Evolutionary conservation across 2,113 vertebrate species (phyloP).

Genomic region (Charadrius vociferus): DNA sequence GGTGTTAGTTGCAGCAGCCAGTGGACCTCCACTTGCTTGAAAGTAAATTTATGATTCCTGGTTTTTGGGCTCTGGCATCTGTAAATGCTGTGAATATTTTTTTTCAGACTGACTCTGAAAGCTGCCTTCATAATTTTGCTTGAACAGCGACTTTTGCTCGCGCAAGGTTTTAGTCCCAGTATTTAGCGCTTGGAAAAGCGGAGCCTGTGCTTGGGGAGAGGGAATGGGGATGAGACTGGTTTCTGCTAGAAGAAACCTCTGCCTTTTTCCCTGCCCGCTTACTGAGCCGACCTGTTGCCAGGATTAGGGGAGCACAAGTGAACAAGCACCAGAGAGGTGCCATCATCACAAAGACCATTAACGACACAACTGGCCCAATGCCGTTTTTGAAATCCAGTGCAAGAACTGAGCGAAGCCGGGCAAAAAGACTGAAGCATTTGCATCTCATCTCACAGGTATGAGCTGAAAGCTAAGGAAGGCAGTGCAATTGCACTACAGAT

Average conservation of each 20-base stretch:
- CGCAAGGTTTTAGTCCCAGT: not conserved
- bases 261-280: not conserved
- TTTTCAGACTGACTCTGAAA: not conserved
- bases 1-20: not conserved
- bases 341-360: not conserved
- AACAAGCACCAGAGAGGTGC: not conserved
- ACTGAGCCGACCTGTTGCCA: not conserved
- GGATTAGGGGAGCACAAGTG: not conserved
- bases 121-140: not conserved
- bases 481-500: not conserved
- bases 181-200: not conserved
- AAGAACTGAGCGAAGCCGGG: not conserved
- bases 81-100: not conserved
- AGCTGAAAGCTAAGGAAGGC: not conserved
- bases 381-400: not conserved
- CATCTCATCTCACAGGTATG: not conserved
- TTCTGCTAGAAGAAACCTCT: not conserved
- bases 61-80: not conserved
- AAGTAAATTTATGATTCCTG: not conserved
- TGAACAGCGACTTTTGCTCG: not conserved
- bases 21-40: conserved; percentile 23
- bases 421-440: not conserved
- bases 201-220: not conserved
- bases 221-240: not conserved
- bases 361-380: not conserved